A percentile compares a stretch with the other conserved stretches of the same genome.
phyloP scores from a whole-genome alignment of 2,888 invertebrate genomes.

The Brachynemurus nebulosus region DNA sequence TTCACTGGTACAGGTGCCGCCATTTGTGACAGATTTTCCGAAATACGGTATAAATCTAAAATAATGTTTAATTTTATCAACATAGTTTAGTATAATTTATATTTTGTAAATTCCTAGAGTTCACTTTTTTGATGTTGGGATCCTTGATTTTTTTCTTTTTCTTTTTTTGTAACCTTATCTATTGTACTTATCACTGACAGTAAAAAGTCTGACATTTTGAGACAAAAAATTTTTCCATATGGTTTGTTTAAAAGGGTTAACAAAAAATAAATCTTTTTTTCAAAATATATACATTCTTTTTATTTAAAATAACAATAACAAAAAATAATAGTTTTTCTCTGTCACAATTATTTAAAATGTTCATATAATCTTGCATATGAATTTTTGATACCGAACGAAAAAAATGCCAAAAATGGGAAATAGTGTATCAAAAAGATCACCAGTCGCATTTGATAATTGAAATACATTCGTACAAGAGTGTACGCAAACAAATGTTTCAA shows the following conservation, averaged over 20 bases:
- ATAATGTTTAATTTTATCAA: too few relatives aligned
- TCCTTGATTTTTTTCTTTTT: too few relatives aligned
- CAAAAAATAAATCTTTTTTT: too few relatives aligned
- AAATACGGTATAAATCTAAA: too few relatives aligned
- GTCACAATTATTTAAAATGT: background rate
- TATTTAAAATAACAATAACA: background rate
- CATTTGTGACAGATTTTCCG: too few relatives aligned
- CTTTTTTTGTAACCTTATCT: background rate
- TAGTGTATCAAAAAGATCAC: conserved; percentile 47
- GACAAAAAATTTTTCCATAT: background rate
- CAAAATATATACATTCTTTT: too few relatives aligned
- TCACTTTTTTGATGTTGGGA: too few relatives aligned
- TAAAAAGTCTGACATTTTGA: background rate
- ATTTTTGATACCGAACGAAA: conserved; percentile 44
- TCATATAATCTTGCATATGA: conserved; percentile 30
- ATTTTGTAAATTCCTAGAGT: too few relatives aligned
- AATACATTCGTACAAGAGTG: conserved; percentile 40
- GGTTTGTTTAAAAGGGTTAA: too few relatives aligned
- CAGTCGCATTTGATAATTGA: conserved; percentile 45
- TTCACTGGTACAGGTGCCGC: too few relatives aligned
- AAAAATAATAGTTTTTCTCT: background rate
- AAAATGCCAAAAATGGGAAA: conserved; percentile 55
- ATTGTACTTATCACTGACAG: background rate
- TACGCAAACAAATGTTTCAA: conserved; percentile 33
- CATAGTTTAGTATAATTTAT: too few relatives aligned